These are phyloP conservation scores for Philonicus albiceps DNA, from an alignment of 2,888 invertebrate species.

Conservation along the genomic window DNA sequence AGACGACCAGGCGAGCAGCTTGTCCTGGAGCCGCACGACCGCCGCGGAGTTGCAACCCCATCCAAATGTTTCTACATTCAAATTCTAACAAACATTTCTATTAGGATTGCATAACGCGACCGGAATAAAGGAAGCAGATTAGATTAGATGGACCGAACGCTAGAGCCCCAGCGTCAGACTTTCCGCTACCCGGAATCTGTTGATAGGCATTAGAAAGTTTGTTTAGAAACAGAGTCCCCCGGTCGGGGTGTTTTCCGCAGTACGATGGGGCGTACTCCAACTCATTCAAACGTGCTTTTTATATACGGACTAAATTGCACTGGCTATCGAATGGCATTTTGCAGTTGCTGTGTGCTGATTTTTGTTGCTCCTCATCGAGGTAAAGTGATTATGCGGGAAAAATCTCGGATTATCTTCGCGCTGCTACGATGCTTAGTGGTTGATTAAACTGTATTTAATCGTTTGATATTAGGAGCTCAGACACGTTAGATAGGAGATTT, in stretches of 20 bases:
- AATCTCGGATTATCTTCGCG: conserved; percentile 48
- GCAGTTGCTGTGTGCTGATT: background rate
- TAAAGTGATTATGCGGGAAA: background rate
- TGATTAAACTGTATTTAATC: conserved; percentile 65
- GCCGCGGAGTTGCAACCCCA: conserved; percentile 44
- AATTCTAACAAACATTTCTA: conserved; percentile 61
- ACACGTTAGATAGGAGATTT: conserved; percentile 39
- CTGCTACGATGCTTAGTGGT: conserved; percentile 56
- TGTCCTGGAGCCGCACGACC: background rate
- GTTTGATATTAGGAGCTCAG: conserved; percentile 63
- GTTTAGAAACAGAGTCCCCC: background rate
- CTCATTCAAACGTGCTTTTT: background rate
- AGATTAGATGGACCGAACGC: conserved; percentile 5
- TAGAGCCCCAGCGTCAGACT: background rate
- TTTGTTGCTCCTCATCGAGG: background rate
- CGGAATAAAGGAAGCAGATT: conserved; percentile 34
- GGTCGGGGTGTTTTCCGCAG: background rate
- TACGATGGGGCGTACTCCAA: background rate
- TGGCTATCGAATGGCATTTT: background rate
- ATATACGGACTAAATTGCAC: background rate
- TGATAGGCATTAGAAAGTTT: conserved; percentile 45
- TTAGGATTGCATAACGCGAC: conserved; percentile 58
- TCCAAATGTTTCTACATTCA: conserved; percentile 47
- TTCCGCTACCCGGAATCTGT: background rate
- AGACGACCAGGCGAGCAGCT: conserved; percentile 55